Evolutionary conservation across 2,113 vertebrate genomes (phyloP).

Genomic region (Gavia stellata): DNA sequence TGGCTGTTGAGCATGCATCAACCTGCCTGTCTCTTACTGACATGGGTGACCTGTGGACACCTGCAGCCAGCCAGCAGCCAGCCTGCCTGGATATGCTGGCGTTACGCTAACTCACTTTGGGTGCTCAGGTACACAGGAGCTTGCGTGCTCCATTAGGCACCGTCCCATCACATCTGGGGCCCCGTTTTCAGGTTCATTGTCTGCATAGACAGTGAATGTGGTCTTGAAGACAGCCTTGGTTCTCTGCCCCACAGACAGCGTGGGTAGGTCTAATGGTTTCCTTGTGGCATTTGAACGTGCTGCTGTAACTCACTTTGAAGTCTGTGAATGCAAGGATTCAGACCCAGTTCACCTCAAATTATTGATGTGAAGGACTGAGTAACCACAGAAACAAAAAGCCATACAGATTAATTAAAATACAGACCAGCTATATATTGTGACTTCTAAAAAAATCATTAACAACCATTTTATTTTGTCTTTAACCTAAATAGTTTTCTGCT

Average conservation of each 20-base stretch:
- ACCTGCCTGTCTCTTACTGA: not conserved
- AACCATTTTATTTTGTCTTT: not conserved
- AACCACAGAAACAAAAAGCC: not conserved
- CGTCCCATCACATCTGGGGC: rapidly evolving
- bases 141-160: not conserved
- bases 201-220: not conserved
- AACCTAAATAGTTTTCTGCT: not conserved
- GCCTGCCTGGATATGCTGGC: rapidly evolving
- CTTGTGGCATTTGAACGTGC: not conserved
- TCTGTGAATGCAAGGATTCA: not conserved
- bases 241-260: not conserved
- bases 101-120: not conserved
- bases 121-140: not conserved
- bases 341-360: not conserved
- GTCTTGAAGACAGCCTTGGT: not conserved
- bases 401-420: not conserved
- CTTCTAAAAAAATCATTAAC: not conserved
- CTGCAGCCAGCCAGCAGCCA: not conserved
- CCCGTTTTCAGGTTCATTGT: not conserved
- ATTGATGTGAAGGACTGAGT: not conserved
- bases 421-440: not conserved
- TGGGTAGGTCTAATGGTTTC: not conserved
- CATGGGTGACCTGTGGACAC: not conserved
- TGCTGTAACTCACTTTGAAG: not conserved
- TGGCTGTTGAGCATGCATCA: not conserved